Evolutionary conservation across 2,113 vertebrate species (phyloP), one percentile per base, ranked within the genome.

Genomic region (Marmota monax): DNA sequence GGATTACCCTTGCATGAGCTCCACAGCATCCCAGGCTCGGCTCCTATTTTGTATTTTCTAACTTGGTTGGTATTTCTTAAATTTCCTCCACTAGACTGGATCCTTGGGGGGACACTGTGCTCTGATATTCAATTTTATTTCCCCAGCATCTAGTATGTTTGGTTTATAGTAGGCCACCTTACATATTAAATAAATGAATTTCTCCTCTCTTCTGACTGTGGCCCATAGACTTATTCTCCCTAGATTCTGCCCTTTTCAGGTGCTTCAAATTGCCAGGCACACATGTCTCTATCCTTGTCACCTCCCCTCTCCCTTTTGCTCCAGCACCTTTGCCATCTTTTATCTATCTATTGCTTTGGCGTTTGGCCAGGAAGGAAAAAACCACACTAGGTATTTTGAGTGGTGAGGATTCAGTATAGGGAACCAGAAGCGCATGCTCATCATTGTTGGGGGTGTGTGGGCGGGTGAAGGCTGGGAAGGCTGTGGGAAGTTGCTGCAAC

Each of bases 401-500:
- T 69, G 32, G 5, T 32, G n/a, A 37, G 63, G 42, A 7, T 63
- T 61, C 32, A 25, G 32, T 37, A 5, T 1, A 18, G 37, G 48
- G 29, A 61, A n/a, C 2, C 8, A n/a, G 37, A n/a, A 11, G 72
- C 18, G 4, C 0, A 61, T 27, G 6, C 0, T 0, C 37, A 14
- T 25, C 2, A 23, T 58, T 0, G 0, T 14, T 17, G 58, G 12
- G 39, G 17, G 20, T 12, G 27, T 53, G 53, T 14, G 53, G 13
- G 53, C 10, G 25, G 7, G 34, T 5, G 37, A 22, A 22, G 82
- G 18, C 5, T 67, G 32, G 6, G 79, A 56, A 45, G n/a, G 4
- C 70, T 39, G 34, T 48, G 1, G 25, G 65, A 72, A 72, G 23
- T 25, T 58, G 7, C 37, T 37, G 53, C 34, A 65, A 70, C 39